Base-by-base conservation (phyloP, 2,888 invertebrate genomes). In the Timema podura region DNA sequence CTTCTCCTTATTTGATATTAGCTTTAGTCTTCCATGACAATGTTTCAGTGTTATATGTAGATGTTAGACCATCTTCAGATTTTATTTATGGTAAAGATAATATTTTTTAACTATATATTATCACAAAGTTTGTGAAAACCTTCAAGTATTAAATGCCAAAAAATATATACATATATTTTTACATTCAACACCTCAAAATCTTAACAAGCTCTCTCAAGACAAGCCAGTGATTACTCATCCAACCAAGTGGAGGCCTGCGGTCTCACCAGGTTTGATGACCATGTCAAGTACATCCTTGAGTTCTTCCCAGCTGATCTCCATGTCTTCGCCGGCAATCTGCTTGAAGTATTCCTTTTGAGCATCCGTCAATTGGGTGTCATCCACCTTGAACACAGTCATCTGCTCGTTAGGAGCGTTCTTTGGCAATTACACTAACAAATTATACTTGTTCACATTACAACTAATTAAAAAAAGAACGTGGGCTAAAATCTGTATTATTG, bases 241-340 rank as follows among this genome's bases (percentile, higher is more conserved):
- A 51, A 13, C 11, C 51, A 51, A 3, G n/a, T 11, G 11, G 51
- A 64, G 64, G 11, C 11, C 30, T 65, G 9, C n/a, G 2, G n/a
- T 44, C 72, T 80, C 84, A 92, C 96, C 96, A 84, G 90, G 90
- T 78, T 89, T 86, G 87, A 95, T 89, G 68, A 93, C 92, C 80
- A 91, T 90, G 83, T 96, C 94, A 75, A 98, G 85, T 74, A 98
- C 92, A 79, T 94, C 91, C 81, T 95, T 93, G 47, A 98, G 85
- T 79, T 97, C 96, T 81, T 89, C 89, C 90, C 96, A 96, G 82
- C 96, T 96, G 5, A 98, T 91, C 81, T 98, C 95, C 78, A 92
- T 88, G 77, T 96, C 96, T 44, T 88, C 87, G 1, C 97, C 97
- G 48, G 97, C 94, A 67, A 96, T 86, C 66, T 91, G 89, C 74